Conservation (phyloP, 2,113 vertebrate genomes). For the Condylura cristata region DNA sequence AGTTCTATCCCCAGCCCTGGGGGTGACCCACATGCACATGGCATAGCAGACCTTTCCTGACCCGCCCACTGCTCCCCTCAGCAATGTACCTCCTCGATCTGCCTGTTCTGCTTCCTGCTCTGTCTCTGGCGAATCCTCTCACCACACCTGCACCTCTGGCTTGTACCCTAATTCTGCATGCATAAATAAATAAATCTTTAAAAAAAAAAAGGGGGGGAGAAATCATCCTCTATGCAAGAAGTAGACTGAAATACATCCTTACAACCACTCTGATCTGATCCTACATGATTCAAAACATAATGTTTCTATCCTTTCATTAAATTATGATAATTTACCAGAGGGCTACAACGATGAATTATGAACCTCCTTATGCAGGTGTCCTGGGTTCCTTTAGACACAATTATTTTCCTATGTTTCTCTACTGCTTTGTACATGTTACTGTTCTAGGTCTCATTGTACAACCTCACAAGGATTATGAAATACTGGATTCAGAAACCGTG, state of each 20-base stretch:
- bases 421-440: background rate
- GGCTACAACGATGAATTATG: background rate
- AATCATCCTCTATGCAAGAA: background rate
- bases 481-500: background rate
- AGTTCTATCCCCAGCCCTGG: too few relatives aligned
- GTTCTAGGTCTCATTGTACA: background rate
- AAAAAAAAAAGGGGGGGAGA: background rate
- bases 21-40: too few relatives aligned
- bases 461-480: background rate
- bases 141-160: too few relatives aligned
- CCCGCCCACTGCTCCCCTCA: too few relatives aligned
- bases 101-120: too few relatives aligned
- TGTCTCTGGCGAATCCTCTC: too few relatives aligned
- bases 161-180: too few relatives aligned
- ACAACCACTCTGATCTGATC: background rate
- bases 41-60: too few relatives aligned
- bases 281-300: background rate
- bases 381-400: background rate
- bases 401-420: background rate
- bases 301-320: background rate
- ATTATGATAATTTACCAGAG: background rate
- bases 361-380: background rate
- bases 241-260: background rate
- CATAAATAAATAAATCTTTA: too few relatives aligned
- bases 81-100: too few relatives aligned